Percentiles rank a stretch among this genome's conserved stretches.
phyloP scores from a whole-genome alignment of 2,888 invertebrate species.

The Adelognathus sp. region DNA sequence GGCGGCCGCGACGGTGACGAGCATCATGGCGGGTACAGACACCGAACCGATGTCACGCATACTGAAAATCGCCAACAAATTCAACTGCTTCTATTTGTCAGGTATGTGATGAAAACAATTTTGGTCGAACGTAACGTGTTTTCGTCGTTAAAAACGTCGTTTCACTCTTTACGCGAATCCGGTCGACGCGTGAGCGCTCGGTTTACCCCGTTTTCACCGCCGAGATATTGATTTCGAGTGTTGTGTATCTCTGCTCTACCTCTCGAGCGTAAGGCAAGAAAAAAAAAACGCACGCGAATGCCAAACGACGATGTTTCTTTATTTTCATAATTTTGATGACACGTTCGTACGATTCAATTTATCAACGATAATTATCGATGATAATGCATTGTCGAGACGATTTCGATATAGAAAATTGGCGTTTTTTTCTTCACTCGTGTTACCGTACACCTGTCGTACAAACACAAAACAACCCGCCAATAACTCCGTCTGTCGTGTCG shows the following conservation, averaged over 20 bases:
- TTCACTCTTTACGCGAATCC: background rate
- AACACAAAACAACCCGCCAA: background rate
- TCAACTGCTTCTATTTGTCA: constrained; percentile 94
- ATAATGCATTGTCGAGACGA: background rate
- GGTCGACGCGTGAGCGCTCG: constrained; percentile 52
- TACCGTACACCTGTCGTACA: background rate
- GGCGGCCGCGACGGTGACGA: constrained; percentile 65
- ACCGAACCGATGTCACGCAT: constrained; percentile 85
- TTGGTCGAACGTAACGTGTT: constrained; percentile 13
- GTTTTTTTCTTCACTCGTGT: background rate
- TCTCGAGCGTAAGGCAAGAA: constrained; percentile 8
- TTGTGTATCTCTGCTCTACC: constrained; percentile 67
- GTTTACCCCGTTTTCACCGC: constrained; percentile 64
- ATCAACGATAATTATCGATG: background rate
- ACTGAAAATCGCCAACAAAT: constrained; percentile 91
- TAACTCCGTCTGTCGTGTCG: background rate
- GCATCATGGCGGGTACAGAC: constrained; percentile 80
- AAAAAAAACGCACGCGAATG: constrained; percentile 1
- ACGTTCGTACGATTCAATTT: background rate
- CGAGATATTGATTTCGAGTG: constrained; percentile 75
- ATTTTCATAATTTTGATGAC: background rate
- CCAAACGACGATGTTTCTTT: background rate
- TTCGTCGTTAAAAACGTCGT: background rate
- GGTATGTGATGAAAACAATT: constrained; percentile 83
- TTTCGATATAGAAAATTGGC: background rate